Evolutionary conservation across 2,113 vertebrate genomes (phyloP).

Genomic region (Rynchops niger): DNA sequence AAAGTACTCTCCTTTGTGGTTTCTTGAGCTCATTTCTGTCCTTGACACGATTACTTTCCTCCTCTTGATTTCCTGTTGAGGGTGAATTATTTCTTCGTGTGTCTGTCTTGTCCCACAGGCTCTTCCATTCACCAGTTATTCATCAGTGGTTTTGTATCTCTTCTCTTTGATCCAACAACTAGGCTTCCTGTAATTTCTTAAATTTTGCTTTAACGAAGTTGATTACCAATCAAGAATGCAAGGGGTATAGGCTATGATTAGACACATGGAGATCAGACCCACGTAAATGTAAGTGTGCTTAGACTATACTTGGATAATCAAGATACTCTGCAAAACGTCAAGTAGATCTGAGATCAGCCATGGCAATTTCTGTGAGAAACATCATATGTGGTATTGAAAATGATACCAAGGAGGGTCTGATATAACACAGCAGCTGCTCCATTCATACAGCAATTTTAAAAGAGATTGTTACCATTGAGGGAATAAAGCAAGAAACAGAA

Average conservation of each 20-base stretch:
- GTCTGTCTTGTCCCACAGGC: background rate
- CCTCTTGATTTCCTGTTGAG: background rate
- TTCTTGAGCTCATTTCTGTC: background rate
- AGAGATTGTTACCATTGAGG: background rate
- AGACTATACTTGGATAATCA: slow-evolving; percentile 21
- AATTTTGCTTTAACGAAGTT: background rate
- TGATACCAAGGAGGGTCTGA: background rate
- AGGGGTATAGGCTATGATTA: background rate
- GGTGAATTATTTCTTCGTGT: background rate
- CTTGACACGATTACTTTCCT: background rate
- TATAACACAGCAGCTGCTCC: background rate
- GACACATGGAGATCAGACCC: background rate
- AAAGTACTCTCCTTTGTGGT: background rate
- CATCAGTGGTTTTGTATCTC: background rate
- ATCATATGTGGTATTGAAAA: background rate
- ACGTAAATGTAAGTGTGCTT: background rate
- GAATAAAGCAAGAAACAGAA: background rate
- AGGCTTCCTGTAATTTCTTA: slow-evolving; percentile 39
- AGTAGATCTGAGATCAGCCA: background rate
- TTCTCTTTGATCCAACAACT: background rate
- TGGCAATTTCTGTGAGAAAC: background rate
- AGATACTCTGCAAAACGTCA: background rate
- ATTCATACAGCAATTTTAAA: background rate
- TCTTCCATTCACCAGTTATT: background rate
- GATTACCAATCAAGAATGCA: slow-evolving; percentile 37